Base-by-base conservation (phyloP, 2,113 vertebrate species). In the Fukomys damarensis region DNA sequence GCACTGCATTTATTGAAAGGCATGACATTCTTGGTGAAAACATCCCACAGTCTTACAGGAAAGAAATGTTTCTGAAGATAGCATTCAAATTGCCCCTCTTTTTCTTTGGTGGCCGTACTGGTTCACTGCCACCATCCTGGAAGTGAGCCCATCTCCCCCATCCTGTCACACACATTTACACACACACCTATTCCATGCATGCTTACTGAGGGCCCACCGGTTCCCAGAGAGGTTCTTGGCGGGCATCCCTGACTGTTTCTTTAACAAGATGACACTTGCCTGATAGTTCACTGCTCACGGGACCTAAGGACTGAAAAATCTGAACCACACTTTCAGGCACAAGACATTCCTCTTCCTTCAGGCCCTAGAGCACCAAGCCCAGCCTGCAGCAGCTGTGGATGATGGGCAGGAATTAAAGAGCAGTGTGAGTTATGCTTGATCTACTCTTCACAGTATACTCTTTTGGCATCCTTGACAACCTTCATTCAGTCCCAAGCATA, bases 121-220 rank as follows among this genome's bases (percentile, higher is more conserved):
- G 30, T 49, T 88, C 35, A 41, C 7, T 26, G 58, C 46, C 30
- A n/a, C 32, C 38, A n/a, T 41, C 56, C 52, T 26, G 35, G 79
- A 38, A 24, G 14, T 56, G 32, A 80, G 12, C 46, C 56, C 76
- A 0, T 10, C 16, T 11, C n/a, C 14, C 30, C 49, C 54, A 52
- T 3, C 35, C 9, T 26, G 28, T 61, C 17, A 14, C 9, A 6
- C 24, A 10, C 14, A 38, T 10, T 79, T 66, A 49, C 17, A 43
- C 0, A 0, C 2, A 10, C 17, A 1, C 32, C n/a, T 16, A 74
- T n/a, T 61, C 59, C 17, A 20, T 38, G 74, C 22, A 43, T 1
- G 24, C 41, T 46, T 38, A 8, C 0, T 0, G 43, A 82, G 26
- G 1, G 26, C 14, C 35, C 10, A 5, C 3, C 0, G 3, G 24